Evolutionary conservation across 2,113 vertebrate genomes (phyloP).

Genomic region (Corydoras sp.): DNA sequence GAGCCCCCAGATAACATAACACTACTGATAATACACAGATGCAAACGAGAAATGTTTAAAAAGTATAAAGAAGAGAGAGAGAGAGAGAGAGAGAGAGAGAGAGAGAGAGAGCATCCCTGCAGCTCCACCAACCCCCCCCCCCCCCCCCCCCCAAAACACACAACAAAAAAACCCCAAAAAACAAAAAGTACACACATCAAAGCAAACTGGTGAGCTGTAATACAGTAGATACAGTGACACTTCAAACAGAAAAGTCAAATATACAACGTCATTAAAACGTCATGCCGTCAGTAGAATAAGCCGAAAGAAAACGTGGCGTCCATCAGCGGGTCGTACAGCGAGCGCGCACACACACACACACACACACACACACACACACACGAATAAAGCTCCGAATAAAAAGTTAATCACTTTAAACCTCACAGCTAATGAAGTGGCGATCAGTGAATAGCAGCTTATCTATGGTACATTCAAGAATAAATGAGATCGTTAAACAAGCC

Average conservation of each 20-base stretch:
- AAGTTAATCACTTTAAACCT: constrained; percentile 91
- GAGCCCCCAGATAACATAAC: background rate
- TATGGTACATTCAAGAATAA: constrained; percentile 98
- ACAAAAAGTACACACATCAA: constrained; percentile 53
- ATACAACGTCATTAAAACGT: constrained; percentile 66
- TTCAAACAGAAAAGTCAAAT: constrained; percentile 91
- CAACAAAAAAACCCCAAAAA: constrained; percentile 52
- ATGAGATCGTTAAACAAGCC: constrained; percentile 87
- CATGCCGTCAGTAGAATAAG: constrained; percentile 60
- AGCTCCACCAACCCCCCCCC: no score
- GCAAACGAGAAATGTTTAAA: constrained; percentile 55
- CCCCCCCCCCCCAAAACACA: no score
- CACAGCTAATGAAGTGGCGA: constrained; percentile 99
- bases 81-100: no score
- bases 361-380: constrained; percentile 70
- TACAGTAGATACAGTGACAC: constrained; percentile 98
- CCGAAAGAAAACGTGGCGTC: constrained; percentile 25
- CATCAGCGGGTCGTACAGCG: no score
- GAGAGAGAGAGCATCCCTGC: no score
- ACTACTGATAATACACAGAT: constrained; percentile 89
- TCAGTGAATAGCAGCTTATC: constrained; percentile 99
- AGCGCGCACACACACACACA: no score
- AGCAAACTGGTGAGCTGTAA: constrained; percentile 71
- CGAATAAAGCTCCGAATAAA: constrained; percentile 85
- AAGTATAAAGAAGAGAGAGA: constrained; percentile 25